phyloP scores from a whole-genome alignment of 2,797 vertebrate genomes.

The Tachyglossus aculeatus region DNA sequence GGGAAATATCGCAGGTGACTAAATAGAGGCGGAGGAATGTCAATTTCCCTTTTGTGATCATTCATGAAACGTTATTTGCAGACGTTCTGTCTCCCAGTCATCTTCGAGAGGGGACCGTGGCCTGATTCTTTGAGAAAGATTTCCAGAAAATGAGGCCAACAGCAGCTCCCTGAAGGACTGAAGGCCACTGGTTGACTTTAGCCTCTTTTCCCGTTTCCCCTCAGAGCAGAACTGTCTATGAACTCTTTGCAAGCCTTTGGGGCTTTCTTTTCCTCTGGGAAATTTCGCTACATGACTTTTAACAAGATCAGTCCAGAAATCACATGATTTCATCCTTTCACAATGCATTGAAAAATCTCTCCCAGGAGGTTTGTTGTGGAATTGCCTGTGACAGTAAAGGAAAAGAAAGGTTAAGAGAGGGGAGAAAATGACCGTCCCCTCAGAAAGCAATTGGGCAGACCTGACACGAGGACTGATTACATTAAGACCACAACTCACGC shows the following conservation, averaged over 20 bases:
- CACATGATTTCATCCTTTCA: constrained; percentile 41
- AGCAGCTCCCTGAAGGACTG: too few species aligned
- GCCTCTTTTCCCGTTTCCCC: not conserved
- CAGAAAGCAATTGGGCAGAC: not conserved
- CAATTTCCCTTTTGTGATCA: too few species aligned
- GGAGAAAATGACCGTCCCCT: not conserved
- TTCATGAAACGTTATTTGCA: too few species aligned
- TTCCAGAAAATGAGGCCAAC: too few species aligned
- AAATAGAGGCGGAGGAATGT: too few species aligned
- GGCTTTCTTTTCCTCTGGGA: not conserved
- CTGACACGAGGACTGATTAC: not conserved
- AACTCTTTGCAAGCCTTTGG: not conserved
- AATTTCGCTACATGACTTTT: constrained; percentile 15
- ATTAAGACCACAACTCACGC: not conserved
- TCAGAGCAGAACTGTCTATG: not conserved
- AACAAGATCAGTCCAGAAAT: constrained; percentile 34
- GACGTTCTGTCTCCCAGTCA: too few species aligned
- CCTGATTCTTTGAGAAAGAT: too few species aligned
- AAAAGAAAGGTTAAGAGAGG: not conserved
- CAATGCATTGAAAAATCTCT: constrained; percentile 33
- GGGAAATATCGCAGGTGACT: too few species aligned
- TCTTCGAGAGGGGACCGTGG: too few species aligned
- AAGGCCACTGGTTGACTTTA: too few species aligned
- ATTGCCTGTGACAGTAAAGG: constrained; percentile 25
- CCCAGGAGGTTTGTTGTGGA: constrained; percentile 20